Conservation (phyloP, 2,797 vertebrate species). For the Gallinago stenura region DNA sequence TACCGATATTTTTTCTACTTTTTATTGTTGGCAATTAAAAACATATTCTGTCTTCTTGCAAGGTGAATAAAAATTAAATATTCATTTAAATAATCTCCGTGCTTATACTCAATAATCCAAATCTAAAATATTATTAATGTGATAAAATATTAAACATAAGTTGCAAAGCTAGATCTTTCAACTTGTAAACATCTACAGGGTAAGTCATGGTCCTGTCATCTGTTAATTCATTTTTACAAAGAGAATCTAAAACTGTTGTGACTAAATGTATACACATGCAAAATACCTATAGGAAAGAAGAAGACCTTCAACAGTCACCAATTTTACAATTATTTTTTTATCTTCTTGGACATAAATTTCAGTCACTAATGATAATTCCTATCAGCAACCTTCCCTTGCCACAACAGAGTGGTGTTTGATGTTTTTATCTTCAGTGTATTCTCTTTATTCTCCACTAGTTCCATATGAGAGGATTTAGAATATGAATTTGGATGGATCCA, state of each 20-base stretch:
- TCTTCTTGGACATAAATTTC: background rate
- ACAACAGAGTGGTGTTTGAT: background rate
- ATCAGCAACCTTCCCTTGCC: background rate
- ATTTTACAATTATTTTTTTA: background rate
- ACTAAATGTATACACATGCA: background rate
- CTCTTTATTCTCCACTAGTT: conserved; percentile 47
- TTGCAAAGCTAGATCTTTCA: conserved; percentile 74
- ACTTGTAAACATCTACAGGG: conserved; percentile 70
- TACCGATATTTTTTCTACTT: conserved; percentile 34
- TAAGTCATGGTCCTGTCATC: conserved; percentile 46
- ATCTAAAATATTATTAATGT: conserved; percentile 83
- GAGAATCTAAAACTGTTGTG: background rate
- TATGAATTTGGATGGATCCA: conserved; percentile 28
- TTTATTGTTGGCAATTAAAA: conserved; percentile 74
- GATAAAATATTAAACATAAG: conserved; percentile 84
- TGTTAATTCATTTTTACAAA: conserved; percentile 54
- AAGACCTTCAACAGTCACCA: background rate
- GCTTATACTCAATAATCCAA: conserved; percentile 80
- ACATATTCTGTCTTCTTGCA: conserved; percentile 64
- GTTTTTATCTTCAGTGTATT: conserved; percentile 31
- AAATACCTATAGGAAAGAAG: background rate
- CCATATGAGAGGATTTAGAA: conserved; percentile 27
- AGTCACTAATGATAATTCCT: background rate
- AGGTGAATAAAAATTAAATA: conserved; percentile 84
- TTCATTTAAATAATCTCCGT: conserved; percentile 82